Base-by-base conservation (phyloP, 2,113 vertebrate genomes). In the Halichoerus grypus region DNA sequence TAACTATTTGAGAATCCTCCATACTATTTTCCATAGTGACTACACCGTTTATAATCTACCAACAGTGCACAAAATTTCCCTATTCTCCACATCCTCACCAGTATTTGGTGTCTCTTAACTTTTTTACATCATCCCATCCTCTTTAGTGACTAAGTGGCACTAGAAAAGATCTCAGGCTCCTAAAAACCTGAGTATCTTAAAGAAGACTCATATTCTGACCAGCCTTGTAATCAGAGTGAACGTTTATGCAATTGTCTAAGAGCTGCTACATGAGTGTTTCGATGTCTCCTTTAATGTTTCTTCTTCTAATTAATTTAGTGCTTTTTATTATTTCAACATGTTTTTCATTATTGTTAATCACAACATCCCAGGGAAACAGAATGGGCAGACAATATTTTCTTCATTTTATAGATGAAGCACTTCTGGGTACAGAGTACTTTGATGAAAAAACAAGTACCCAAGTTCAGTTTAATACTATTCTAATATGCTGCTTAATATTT, bases 291-390 rank as follows among this genome's bases (percentile, higher is more conserved):
- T 33, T 55, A 55, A 87, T 46, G 55, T 69, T 26, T 74, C 80
- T 59, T 89, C n/a, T 53, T 76, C 55, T 90, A 95, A 96, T 90
- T 90, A 89, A 94, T 80, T n/a, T 69, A 87, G 49, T 10, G 7
- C 0, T 19, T 96, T 91, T 88, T 71, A 53, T 86, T 42, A 94
- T 82, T 85, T 95, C 79, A 80, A 76, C n/a, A 83, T 65, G 16
- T 18, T 97, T 94, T 67, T 51, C 67, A 87, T 46, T 93, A 24
- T 46, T 88, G 63, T 16, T 87, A 55, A 86, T 79, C 69, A 65
- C 13, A 94, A 51, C 4, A 76, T 94, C 46, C 36, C 26, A 92
- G 46, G 11, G 9, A 97, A 57, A 69, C 57, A 80, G 59, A 49
- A 69, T 59, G 19, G 21, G 15, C 33, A 90, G 61, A 31, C 6